A percentile compares a stretch with the other conserved stretches of the same genome.
phyloP scores from a whole-genome alignment of 37 sponge, comb jelly and placozoan species.

The Tethya wilhelma region DNA sequence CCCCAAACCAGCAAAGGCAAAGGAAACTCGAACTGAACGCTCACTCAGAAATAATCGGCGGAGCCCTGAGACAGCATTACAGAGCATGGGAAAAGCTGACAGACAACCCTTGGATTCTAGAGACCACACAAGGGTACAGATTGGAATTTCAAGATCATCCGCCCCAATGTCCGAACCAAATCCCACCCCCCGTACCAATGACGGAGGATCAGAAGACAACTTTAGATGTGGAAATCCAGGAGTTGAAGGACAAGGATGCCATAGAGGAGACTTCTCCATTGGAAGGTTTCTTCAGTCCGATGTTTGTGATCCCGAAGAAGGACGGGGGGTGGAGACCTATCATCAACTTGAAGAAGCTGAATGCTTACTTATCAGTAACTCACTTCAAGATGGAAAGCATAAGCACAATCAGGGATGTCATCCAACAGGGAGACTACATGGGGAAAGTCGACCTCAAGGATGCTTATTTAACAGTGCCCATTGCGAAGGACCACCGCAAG shows the following conservation, averaged over 20 bases:
- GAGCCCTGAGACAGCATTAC: too few species aligned
- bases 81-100: too few species aligned
- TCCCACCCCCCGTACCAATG: too few species aligned
- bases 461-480: slow-evolving; percentile 22
- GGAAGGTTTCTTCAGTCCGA: neutral
- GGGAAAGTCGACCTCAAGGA: slow-evolving; percentile 33
- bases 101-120: too few species aligned
- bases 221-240: neutral
- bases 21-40: too few species aligned
- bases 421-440: slow-evolving; percentile 10
- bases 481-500: neutral
- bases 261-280: neutral
- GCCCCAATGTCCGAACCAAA: too few species aligned
- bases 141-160: too few species aligned
- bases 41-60: too few species aligned
- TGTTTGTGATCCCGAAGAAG: too few species aligned
- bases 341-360: neutral
- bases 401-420: slow-evolving; percentile 10
- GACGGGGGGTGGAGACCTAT: neutral
- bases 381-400: slow-evolving; percentile 58
- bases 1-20: too few species aligned
- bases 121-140: too few species aligned
- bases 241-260: neutral
- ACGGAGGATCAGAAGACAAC: neutral
- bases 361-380: neutral